Percentiles rank a stretch among this genome's conserved stretches.
Conservation (phyloP, 2,888 invertebrate genomes). For the Xanthorhoe spadicearia region DNA sequence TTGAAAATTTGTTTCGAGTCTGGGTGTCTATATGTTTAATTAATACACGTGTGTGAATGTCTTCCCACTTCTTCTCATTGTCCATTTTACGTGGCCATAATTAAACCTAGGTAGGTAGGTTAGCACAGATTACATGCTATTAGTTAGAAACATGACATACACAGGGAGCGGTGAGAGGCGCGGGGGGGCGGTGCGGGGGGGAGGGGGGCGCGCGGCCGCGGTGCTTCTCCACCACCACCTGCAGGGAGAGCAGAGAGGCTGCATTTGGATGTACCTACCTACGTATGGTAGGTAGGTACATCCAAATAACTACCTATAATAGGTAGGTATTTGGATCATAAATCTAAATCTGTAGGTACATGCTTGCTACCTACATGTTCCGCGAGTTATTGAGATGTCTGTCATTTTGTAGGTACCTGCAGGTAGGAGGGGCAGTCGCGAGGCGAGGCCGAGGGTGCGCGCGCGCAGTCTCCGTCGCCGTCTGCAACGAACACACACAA, state of each 20-base stretch:
- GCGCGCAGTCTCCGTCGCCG: constrained; percentile 19
- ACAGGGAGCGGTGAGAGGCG: constrained; percentile 1
- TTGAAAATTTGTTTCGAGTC: too few relatives aligned
- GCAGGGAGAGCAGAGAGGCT: not conserved
- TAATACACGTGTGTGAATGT: too few relatives aligned
- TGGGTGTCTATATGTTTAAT: too few relatives aligned
- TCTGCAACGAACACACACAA: constrained; percentile 14
- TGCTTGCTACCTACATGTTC: too few relatives aligned
- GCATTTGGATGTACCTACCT: not conserved
- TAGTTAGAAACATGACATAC: constrained; percentile 6
- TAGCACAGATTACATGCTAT: not conserved
- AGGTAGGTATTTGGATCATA: not conserved
- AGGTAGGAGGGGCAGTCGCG: constrained; percentile 34
- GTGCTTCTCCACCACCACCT: constrained; percentile 41
- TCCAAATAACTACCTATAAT: too few relatives aligned
- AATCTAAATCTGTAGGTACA: not conserved
- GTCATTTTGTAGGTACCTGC: constrained; percentile 28
- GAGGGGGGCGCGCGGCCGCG: constrained; percentile 7
- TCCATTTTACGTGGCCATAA: too few relatives aligned
- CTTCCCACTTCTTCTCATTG: too few relatives aligned
- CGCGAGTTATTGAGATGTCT: too few relatives aligned
- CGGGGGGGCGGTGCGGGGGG: constrained; percentile 16
- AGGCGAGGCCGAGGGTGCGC: constrained; percentile 30
- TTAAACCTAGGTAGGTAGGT: not conserved
- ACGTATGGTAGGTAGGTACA: too few relatives aligned